Evolutionary conservation across 2,113 vertebrate genomes (phyloP).

Genomic region (Eptesicus fuscus): DNA sequence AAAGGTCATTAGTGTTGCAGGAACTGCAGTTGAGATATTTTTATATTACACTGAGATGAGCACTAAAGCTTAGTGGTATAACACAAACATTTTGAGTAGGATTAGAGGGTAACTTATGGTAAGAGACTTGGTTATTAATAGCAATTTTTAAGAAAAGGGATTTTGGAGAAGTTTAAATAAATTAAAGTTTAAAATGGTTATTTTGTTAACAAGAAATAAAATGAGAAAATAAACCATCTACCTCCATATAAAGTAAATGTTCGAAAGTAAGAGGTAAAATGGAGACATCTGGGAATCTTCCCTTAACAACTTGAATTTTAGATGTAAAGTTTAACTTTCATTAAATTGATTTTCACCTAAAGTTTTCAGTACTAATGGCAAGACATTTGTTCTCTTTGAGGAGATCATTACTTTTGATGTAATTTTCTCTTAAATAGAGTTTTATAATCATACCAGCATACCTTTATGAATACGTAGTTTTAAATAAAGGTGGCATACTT

Average conservation of each 20-base stretch:
- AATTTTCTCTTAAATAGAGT: not conserved
- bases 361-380: not conserved
- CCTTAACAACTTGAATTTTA: not conserved
- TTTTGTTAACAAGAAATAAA: not conserved
- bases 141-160: not conserved
- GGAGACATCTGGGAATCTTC: not conserved
- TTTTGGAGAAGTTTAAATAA: not conserved
- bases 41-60: not conserved
- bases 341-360: constrained; percentile 1
- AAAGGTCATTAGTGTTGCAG: not conserved
- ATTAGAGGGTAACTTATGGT: not conserved
- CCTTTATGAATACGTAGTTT: not conserved
- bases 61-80: not conserved
- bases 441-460: not conserved
- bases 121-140: not conserved
- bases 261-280: not conserved
- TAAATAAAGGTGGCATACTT: not conserved
- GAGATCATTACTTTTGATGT: not conserved
- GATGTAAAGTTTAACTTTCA: not conserved
- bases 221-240: not conserved
- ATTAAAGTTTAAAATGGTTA: not conserved
- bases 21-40: not conserved
- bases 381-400: not conserved
- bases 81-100: not conserved
- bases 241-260: not conserved